Conservation (phyloP, 1,140 invertebrate genomes). For the Eufriesea mexicana region DNA sequence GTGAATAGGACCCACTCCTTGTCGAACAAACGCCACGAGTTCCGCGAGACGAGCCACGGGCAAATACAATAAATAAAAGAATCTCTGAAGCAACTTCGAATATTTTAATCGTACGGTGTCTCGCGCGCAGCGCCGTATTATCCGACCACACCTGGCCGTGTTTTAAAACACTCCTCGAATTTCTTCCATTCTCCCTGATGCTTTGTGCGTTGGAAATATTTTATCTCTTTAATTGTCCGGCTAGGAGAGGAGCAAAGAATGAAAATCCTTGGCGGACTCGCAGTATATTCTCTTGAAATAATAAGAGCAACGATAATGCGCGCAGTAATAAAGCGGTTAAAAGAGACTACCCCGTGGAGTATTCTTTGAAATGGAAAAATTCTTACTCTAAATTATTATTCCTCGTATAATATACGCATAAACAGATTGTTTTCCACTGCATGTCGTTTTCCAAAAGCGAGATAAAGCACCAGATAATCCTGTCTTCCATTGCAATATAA, state of each 20-base stretch:
- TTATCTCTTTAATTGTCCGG: slow-evolving; percentile 27
- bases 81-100: slow-evolving; percentile 21
- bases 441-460: too few relatives aligned
- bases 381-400: too few relatives aligned
- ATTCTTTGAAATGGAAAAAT: too few relatives aligned
- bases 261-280: slow-evolving; percentile 8
- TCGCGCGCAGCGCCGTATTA: neutral
- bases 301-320: neutral
- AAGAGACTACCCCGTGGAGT: neutral
- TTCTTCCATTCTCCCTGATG: neutral
- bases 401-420: too few relatives aligned
- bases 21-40: neutral
- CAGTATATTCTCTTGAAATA: neutral
- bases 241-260: neutral
- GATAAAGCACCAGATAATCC: too few relatives aligned
- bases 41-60: neutral
- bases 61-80: slow-evolving; percentile 32
- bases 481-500: too few relatives aligned
- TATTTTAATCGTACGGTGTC: slow-evolving; percentile 9
- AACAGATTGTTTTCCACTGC: too few relatives aligned
- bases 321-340: neutral
- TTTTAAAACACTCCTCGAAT: slow-evolving; percentile 23
- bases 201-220: slow-evolving; percentile 7
- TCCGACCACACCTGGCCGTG: slow-evolving; percentile 23
- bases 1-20: neutral